Percentiles rank a stretch among this genome's conserved stretches.
Conservation (phyloP, 2,797 vertebrate genomes). For the Jordanella pulchra region DNA sequence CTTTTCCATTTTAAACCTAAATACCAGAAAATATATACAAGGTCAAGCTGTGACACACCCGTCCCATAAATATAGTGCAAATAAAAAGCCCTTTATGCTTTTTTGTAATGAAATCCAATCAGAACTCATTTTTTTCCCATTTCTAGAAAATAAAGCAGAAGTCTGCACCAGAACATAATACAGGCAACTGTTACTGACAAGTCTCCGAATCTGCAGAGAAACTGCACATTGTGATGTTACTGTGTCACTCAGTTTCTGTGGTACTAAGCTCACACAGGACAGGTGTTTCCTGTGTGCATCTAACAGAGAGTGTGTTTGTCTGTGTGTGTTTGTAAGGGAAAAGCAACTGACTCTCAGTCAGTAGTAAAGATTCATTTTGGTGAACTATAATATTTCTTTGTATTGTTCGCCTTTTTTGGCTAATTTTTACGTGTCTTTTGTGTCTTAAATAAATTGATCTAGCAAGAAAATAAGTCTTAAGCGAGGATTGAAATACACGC, state of each 20-base stretch:
- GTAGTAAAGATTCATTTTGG: neutral
- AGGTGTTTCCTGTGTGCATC: slow-evolving; percentile 82
- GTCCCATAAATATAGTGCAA: neutral
- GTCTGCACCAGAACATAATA: neutral
- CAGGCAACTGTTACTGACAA: slow-evolving; percentile 23
- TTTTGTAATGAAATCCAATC: neutral
- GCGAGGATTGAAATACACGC: neutral
- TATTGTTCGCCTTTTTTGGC: neutral
- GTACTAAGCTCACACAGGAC: slow-evolving; percentile 68
- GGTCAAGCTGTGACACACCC: neutral
- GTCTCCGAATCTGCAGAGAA: slow-evolving; percentile 30
- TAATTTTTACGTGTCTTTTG: neutral
- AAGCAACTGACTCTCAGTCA: neutral
- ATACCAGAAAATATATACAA: neutral
- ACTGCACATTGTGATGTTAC: slow-evolving; percentile 25
- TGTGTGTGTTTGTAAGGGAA: slow-evolving; percentile 17
- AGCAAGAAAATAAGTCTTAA: neutral
- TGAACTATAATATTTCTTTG: neutral
- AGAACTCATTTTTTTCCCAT: neutral
- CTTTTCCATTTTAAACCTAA: neutral
- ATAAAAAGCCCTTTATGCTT: neutral
- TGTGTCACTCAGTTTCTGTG: slow-evolving; percentile 70
- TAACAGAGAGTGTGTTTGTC: slow-evolving; percentile 46
- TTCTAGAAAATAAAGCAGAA: neutral
- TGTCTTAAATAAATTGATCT: slow-evolving; percentile 1